Evolutionary conservation across 2,113 vertebrate genomes (phyloP).

Genomic region (Zapus hudsonius): DNA sequence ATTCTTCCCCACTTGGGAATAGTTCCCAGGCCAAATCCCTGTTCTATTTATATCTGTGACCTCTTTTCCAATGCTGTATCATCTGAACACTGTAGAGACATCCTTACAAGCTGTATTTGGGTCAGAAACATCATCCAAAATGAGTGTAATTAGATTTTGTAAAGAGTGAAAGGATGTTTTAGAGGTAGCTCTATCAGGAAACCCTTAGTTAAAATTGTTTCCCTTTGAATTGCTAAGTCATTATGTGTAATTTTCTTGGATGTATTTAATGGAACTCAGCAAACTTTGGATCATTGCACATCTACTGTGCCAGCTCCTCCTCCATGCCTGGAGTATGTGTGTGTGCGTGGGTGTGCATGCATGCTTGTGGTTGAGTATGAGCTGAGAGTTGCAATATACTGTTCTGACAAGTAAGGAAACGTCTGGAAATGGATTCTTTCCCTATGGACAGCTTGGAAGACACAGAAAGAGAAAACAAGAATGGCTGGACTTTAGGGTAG

Average conservation of each 20-base stretch:
- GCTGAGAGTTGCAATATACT: background rate
- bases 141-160: conserved; percentile 55
- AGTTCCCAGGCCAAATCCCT: conserved; percentile 52
- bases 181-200: conserved; percentile 22
- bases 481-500: background rate
- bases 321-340: background rate
- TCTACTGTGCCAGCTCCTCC: background rate
- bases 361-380: background rate
- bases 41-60: conserved; percentile 67
- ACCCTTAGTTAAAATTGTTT: conserved; percentile 57
- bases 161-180: conserved; percentile 6
- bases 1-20: conserved; percentile 62
- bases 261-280: conserved; percentile 17
- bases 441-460: background rate
- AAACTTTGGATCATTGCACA: conserved; percentile 21
- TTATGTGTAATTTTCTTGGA: background rate
- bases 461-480: background rate
- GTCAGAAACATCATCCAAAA: conserved; percentile 62
- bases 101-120: conserved; percentile 63
- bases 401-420: background rate
- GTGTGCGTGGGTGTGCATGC: background rate
- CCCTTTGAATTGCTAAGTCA: conserved; percentile 9
- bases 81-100: conserved; percentile 22
- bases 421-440: background rate
- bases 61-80: conserved; percentile 63